These are phyloP conservation scores for Zaprionus camerounensis DNA, from an alignment of 1,140 invertebrate genomes.

Conservation along the genomic window DNA sequence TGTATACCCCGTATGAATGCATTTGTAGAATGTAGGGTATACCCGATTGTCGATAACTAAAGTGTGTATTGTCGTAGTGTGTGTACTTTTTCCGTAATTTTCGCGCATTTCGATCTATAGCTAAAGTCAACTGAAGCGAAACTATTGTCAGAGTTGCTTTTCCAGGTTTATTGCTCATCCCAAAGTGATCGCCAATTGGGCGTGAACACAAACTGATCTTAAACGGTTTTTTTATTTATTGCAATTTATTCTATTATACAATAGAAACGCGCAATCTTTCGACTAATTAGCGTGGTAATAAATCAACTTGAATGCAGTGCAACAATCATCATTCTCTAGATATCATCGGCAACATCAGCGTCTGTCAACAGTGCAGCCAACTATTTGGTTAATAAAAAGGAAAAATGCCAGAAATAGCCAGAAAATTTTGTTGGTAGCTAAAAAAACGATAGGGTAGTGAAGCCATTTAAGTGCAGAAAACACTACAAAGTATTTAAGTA, in stretches of 20 bases:
- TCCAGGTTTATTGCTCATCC: slow-evolving; percentile 3
- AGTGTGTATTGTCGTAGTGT: too few species aligned
- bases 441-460: too few species aligned
- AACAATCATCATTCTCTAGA: background rate
- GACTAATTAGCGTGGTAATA: background rate
- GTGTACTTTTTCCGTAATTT: slow-evolving; percentile 17
- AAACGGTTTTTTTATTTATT: background rate
- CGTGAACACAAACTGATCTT: slow-evolving; percentile 21
- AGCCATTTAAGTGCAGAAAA: too few species aligned
- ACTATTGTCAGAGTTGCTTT: slow-evolving; percentile 29
- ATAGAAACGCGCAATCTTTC: background rate
- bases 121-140: slow-evolving; percentile 45
- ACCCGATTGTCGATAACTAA: background rate
- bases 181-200: slow-evolving; percentile 27
- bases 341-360: background rate
- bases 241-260: background rate
- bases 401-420: too few species aligned
- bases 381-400: too few species aligned
- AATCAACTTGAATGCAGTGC: background rate
- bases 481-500: too few species aligned
- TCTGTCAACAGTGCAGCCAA: background rate
- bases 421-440: too few species aligned
- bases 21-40: background rate
- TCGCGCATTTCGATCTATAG: slow-evolving; percentile 33
- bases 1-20: background rate